These are phyloP conservation scores for Drosophila trapezifrons DNA, from an alignment of 1,140 invertebrate species.

Conservation along the genomic window DNA sequence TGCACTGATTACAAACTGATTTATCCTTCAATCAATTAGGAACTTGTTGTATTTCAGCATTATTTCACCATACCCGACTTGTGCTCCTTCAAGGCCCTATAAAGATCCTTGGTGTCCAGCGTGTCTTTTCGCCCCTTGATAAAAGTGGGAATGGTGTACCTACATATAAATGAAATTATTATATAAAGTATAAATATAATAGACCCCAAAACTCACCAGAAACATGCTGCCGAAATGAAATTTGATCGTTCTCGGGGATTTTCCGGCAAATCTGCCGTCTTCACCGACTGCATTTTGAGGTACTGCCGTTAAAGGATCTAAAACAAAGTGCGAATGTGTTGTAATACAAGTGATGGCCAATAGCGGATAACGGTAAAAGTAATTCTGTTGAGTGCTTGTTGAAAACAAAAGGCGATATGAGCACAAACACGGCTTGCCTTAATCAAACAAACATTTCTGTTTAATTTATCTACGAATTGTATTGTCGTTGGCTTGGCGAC, in stretches of 20 bases:
- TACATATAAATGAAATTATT: conserved; percentile 31
- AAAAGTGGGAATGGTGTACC: conserved; percentile 85
- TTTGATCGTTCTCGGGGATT: conserved; percentile 79
- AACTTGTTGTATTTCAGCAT: conserved; percentile 1
- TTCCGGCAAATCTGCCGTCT: conserved; percentile 80
- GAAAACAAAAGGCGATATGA: conserved; percentile 36
- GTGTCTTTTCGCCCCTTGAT: conserved; percentile 85
- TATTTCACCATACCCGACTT: conserved; percentile 81
- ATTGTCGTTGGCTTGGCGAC: conserved; percentile 54
- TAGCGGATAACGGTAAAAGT: conserved; percentile 10
- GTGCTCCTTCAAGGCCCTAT: conserved; percentile 86
- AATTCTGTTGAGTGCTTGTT: conserved; percentile 39
- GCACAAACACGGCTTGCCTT: conserved; percentile 23
- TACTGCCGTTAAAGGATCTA: conserved; percentile 9
- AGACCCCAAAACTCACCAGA: conserved; percentile 61
- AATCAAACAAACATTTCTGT: conserved; percentile 45
- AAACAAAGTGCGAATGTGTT: conserved; percentile 5
- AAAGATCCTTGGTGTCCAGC: conserved; percentile 86
- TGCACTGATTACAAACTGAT: conserved; percentile 5
- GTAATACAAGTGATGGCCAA: background rate
- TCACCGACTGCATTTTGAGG: conserved; percentile 73
- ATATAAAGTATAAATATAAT: background rate
- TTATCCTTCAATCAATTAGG: background rate
- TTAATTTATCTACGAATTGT: conserved; percentile 41
- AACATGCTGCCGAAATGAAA: conserved; percentile 76